phyloP scores from a whole-genome alignment of 2,797 vertebrate genomes.

The Chrysocyon brachyurus region DNA sequence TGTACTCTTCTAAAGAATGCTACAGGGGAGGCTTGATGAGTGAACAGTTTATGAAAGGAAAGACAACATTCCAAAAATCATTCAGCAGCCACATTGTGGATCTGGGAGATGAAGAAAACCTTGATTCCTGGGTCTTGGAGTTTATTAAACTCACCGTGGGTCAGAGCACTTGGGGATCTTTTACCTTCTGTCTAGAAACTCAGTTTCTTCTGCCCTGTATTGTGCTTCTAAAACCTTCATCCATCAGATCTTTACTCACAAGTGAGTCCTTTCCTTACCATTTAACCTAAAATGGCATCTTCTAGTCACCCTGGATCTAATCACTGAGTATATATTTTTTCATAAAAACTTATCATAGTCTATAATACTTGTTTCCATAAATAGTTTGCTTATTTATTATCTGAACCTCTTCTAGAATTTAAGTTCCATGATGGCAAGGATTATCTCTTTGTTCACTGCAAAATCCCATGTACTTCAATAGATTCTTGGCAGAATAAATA shows the following conservation, averaged over 20 bases:
- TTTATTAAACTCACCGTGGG: background rate
- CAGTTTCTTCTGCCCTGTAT: background rate
- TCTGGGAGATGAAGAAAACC: background rate
- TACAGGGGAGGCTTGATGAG: background rate
- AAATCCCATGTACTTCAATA: background rate
- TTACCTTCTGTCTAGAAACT: background rate
- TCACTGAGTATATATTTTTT: background rate
- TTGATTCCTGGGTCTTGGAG: background rate
- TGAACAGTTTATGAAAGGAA: background rate
- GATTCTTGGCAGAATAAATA: background rate
- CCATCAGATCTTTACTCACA: background rate
- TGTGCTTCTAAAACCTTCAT: background rate
- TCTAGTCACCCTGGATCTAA: background rate
- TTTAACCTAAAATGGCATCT: background rate
- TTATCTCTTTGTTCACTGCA: background rate
- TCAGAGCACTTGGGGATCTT: background rate
- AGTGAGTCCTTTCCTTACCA: background rate
- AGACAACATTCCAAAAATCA: background rate
- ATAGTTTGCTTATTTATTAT: background rate
- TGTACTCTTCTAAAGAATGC: conserved; percentile 55
- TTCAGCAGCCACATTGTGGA: background rate
- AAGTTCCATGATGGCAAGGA: background rate
- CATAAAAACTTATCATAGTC: background rate
- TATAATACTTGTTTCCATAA: background rate
- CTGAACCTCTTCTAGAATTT: background rate